A percentile compares a stretch with the other conserved stretches of the same genome.
Evolutionary conservation across 2,797 vertebrate species (phyloP).

Genomic region (Pteropus rufus): DNA sequence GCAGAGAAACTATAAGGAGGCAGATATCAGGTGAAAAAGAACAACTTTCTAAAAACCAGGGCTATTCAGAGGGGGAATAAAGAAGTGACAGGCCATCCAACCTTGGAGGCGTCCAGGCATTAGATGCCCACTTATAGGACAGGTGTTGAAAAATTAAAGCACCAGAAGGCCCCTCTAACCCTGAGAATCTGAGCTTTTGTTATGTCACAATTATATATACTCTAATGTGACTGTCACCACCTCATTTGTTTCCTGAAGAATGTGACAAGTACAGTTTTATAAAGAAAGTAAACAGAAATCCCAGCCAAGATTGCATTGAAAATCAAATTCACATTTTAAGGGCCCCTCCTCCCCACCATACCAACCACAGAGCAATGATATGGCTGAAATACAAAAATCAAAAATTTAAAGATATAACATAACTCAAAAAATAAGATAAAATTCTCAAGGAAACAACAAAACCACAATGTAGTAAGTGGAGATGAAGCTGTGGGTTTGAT

Average conservation of each 20-base stretch:
- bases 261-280: conserved; percentile 38
- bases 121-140: background rate
- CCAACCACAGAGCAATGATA: conserved; percentile 10
- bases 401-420: background rate
- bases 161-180: background rate
- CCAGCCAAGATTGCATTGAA: conserved; percentile 40
- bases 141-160: background rate
- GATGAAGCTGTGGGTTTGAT: background rate
- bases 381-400: conserved; percentile 23
- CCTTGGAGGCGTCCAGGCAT: background rate
- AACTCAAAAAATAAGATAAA: conserved; percentile 32
- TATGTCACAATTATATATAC: background rate
- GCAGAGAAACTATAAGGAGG: background rate
- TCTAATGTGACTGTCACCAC: conserved; percentile 18
- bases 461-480: background rate
- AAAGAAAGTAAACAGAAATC: conserved; percentile 47
- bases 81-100: background rate
- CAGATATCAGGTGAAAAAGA: background rate
- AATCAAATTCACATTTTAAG: conserved; percentile 56
- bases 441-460: background rate
- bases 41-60: background rate
- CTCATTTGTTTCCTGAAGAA: conserved; percentile 33
- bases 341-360: background rate
- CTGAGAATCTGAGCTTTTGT: background rate
- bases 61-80: background rate